Evolutionary conservation across 1,140 invertebrate species (phyloP).

Genomic region (Ditylenchus dipsaci): DNA sequence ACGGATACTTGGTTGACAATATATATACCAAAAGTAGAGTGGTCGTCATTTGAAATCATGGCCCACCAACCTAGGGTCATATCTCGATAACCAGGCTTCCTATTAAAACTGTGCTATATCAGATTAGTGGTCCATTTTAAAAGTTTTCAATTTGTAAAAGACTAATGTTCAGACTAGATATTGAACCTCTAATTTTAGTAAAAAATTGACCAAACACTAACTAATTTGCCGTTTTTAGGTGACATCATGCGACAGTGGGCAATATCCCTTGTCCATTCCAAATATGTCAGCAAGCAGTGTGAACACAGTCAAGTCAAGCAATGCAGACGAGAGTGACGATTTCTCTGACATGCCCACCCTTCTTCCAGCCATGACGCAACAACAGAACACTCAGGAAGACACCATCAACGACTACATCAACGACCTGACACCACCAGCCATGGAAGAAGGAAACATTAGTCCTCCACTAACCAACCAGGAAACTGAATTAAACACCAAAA

Average conservation of each 20-base stretch:
- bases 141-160: too few relatives aligned
- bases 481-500: background rate
- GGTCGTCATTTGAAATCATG: too few relatives aligned
- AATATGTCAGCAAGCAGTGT: background rate
- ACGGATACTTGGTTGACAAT: too few relatives aligned
- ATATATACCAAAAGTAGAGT: too few relatives aligned
- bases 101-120: too few relatives aligned
- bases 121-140: too few relatives aligned
- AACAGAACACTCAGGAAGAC: constrained; percentile 4
- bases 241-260: background rate
- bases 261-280: background rate
- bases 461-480: background rate
- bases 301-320: constrained; percentile 13
- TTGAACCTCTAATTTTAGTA: too few relatives aligned
- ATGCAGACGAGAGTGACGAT: constrained; percentile 27
- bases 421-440: background rate
- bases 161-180: too few relatives aligned
- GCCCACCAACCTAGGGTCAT: too few relatives aligned
- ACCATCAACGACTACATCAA: constrained; percentile 1
- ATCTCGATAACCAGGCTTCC: too few relatives aligned
- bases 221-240: background rate
- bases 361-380: constrained; percentile 26
- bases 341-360: constrained; percentile 46
- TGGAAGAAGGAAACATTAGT: background rate
- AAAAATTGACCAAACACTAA: too few relatives aligned